phyloP scores from a whole-genome alignment of 2,113 vertebrate genomes.

The Ascaphus truei region DNA sequence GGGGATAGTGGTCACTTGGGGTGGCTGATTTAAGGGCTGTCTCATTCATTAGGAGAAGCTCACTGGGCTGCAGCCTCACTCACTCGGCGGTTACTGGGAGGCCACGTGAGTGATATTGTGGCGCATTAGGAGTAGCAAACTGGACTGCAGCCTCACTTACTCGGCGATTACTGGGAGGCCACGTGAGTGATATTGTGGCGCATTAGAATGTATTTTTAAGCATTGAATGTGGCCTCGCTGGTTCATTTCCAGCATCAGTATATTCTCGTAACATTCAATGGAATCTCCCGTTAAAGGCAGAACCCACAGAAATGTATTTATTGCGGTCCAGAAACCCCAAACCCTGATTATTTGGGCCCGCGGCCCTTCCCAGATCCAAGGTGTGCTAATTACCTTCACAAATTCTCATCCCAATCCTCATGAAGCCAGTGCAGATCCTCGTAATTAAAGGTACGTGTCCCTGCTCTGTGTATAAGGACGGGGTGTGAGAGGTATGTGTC shows the following conservation, averaged over 20 bases:
- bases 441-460: no score
- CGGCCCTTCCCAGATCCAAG: not conserved
- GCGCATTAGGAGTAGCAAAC: not conserved
- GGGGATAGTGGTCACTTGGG: not conserved
- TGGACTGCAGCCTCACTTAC: not conserved
- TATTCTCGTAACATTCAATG: constrained; percentile 4
- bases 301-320: constrained; percentile 11
- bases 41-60: not conserved
- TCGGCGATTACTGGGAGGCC: not conserved
- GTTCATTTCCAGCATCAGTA: constrained; percentile 31
- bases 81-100: not conserved
- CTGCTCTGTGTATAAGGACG: no score
- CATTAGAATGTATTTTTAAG: constrained; percentile 22
- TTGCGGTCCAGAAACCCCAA: not conserved
- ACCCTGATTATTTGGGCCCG: not conserved
- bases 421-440: no score
- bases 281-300: constrained; percentile 24
- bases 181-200: constrained; percentile 13
- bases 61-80: not conserved
- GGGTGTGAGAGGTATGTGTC: no score
- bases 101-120: constrained; percentile 9
- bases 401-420: no score
- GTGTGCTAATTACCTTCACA: not conserved
- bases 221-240: constrained; percentile 1
- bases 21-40: not conserved